These are phyloP conservation scores for Chaetogeoica ovagalla DNA, from an alignment of 2,888 invertebrate species.

Conservation along the genomic window DNA sequence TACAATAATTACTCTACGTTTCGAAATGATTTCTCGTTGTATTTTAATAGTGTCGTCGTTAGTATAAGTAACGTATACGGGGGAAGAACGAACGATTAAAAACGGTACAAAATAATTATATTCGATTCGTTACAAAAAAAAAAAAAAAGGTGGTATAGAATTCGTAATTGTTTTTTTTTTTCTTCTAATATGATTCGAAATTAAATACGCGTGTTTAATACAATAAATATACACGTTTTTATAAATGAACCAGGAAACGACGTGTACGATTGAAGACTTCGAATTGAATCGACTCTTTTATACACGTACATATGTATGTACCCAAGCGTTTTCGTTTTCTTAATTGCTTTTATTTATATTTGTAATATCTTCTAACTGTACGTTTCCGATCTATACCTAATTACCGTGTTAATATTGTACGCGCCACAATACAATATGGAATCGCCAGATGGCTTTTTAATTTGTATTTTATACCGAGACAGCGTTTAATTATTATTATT, in stretches of 20 bases:
- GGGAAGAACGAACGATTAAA: not conserved
- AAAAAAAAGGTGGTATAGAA: too few species aligned
- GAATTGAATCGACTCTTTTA: not conserved
- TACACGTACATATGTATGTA: too few species aligned
- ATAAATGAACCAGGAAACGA: not conserved
- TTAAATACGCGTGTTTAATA: not conserved
- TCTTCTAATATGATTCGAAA: not conserved
- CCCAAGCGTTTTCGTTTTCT: not conserved
- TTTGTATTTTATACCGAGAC: too few species aligned
- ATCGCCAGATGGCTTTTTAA: too few species aligned
- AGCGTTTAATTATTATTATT: not conserved
- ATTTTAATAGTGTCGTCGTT: not conserved
- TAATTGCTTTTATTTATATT: not conserved
- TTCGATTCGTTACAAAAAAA: too few species aligned
- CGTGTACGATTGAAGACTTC: not conserved
- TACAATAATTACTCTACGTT: not conserved
- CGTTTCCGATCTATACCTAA: too few species aligned
- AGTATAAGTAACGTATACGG: not conserved
- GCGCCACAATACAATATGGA: too few species aligned
- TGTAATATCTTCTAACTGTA: too few species aligned
- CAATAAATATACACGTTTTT: not conserved
- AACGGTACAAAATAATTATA: not conserved
- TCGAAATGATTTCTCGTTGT: not conserved
- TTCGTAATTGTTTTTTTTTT: not conserved
- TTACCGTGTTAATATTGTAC: too few species aligned